These are phyloP conservation scores for Agriopis leucophaearia DNA, from an alignment of 2,888 invertebrate genomes.

Conservation along the genomic window DNA sequence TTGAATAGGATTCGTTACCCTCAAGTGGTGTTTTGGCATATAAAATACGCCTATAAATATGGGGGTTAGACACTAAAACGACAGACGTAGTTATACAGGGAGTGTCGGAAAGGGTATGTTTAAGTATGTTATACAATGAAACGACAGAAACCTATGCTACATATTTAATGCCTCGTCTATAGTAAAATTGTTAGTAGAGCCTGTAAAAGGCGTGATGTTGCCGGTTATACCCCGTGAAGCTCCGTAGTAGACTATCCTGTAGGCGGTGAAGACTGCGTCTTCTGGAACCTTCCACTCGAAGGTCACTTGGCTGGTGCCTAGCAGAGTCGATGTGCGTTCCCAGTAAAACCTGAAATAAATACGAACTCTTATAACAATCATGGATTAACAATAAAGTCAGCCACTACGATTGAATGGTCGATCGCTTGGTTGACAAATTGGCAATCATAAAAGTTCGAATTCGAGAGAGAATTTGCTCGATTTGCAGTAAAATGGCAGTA, in stretches of 20 bases:
- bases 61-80: not conserved
- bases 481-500: no score
- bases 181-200: constrained; percentile 83
- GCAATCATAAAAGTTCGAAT: no score
- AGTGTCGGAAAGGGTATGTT: no score
- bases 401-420: no score
- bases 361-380: no score
- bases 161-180: constrained; percentile 39
- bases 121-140: constrained; percentile 18
- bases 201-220: constrained; percentile 88
- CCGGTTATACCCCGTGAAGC: constrained; percentile 89
- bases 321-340: constrained; percentile 89
- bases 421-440: no score
- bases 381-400: not conserved
- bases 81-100: no score
- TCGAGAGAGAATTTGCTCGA: no score
- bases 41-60: no score
- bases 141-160: constrained; percentile 14
- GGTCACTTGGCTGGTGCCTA: constrained; percentile 91
- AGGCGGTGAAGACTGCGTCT: constrained; percentile 88
- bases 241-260: constrained; percentile 94
- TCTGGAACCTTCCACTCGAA: constrained; percentile 92
- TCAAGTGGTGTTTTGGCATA: no score
- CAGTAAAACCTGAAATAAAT: constrained; percentile 91
- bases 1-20: no score